Evolutionary conservation across 2,113 vertebrate species (phyloP), one percentile per base, ranked within the genome.

Genomic region (Chionodraco myersi): DNA sequence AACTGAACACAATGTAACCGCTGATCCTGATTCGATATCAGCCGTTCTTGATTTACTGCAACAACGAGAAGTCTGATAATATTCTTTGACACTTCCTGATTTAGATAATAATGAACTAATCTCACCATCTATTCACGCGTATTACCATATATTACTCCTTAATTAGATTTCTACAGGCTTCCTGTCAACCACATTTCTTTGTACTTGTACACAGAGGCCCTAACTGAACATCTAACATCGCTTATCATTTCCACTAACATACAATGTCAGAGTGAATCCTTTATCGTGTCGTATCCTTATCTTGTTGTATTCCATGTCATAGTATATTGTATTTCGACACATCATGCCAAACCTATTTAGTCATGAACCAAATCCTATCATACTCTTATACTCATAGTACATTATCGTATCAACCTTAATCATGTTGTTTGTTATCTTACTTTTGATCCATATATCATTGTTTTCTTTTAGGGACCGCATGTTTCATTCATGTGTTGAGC

Each of bases 401-500:
- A 66, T 66, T 11, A 52, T 34, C 47, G 51, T 10, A 7, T 66
- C 16, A 66, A 11, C 47, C 44, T 59, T 5, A 8, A 6, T 18
- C 6, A 2, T 41, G 5, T 21, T 67, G 41, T 15, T 56, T 26
- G 5, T 18, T 4, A 14, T 59, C 41, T 15, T 3, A 59, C 16
- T 65, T 23, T 63, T 63, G 18, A 18, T 1, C 18, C n/a, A 12
- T 18, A 6, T 54, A 30, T 6, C 6, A 7, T 62, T 9, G 16
- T 54, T 34, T 36, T 62, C 0, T 63, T 53, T 14, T 56, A 63
- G 47, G 2, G 58, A 69, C 74, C 12, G 14, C 26, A 48, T 48
- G 41, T 66, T 80, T 68, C 72, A 75, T 47, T 78, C 72, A 71
- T 70, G 47, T 65, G 74, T 78, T 81, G 34, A 68, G 62, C 69